Percentiles rank a stretch among this genome's conserved stretches.
phyloP scores from a whole-genome alignment of 2,797 vertebrate species.

The Mycteria americana region DNA sequence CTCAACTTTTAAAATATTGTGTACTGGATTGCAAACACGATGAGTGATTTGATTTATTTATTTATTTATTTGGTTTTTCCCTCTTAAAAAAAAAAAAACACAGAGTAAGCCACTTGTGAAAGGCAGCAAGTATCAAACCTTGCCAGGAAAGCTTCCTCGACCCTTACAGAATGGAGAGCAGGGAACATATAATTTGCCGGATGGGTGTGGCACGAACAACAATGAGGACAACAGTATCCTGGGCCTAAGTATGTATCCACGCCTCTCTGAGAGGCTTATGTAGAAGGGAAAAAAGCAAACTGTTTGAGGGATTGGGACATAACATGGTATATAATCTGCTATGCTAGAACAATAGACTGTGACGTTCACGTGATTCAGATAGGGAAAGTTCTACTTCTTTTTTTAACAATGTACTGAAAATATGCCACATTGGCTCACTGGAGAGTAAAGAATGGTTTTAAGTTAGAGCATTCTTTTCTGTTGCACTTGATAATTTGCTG shows the following conservation, averaged over 20 bases:
- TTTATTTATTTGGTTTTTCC: neutral
- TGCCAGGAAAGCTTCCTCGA: constrained; percentile 87
- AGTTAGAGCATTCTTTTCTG: neutral
- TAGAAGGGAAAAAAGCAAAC: too few species aligned
- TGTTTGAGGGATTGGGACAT: neutral
- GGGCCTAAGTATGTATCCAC: constrained; percentile 79
- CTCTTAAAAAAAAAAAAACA: neutral
- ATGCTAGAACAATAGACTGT: rapidly evolving
- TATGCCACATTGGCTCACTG: neutral
- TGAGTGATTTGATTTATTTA: neutral
- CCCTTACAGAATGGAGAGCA: constrained; percentile 77
- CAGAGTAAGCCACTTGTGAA: constrained; percentile 77
- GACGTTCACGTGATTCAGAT: rapidly evolving
- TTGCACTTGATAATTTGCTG: neutral
- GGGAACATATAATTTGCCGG: constrained; percentile 52
- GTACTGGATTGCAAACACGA: neutral
- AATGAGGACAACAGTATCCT: constrained; percentile 72
- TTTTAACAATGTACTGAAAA: neutral
- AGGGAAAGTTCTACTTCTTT: neutral
- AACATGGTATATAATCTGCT: rapidly evolving
- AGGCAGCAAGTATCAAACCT: constrained; percentile 87
- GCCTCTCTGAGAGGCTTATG: too few species aligned
- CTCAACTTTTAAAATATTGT: neutral
- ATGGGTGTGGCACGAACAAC: constrained; percentile 58
- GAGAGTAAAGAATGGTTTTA: neutral